These are phyloP conservation scores for Lonchura striata DNA, from an alignment of 2,113 vertebrate species.

Conservation along the genomic window DNA sequence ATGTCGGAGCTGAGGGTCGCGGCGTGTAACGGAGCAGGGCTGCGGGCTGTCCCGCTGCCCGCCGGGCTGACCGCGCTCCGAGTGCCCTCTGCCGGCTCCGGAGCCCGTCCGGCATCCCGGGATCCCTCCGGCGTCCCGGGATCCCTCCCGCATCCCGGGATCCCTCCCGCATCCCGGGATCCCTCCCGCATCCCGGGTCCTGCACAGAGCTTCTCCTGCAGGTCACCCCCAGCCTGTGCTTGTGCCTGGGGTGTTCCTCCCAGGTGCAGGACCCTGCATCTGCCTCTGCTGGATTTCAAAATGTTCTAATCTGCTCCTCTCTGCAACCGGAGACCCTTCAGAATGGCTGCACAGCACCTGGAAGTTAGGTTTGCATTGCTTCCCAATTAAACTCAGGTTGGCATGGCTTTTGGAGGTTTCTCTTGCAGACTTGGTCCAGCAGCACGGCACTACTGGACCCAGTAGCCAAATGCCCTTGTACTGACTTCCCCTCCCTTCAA, in stretches of 20 bases:
- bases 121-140: no score
- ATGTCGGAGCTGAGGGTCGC: accelerated
- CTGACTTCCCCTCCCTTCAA: accelerated
- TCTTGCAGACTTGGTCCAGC: no score
- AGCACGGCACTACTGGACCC: accelerated
- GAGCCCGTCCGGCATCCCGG: background rate
- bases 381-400: background rate
- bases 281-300: background rate
- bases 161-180: no score
- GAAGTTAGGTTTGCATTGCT: background rate
- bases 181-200: background rate
- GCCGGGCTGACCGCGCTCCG: conserved; percentile 16
- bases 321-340: background rate
- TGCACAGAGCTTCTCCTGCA: background rate
- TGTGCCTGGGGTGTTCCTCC: background rate
- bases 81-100: conserved; percentile 56
- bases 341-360: background rate
- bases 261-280: background rate
- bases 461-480: background rate
- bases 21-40: accelerated
- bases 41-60: background rate
- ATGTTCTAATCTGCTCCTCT: background rate
- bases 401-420: background rate
- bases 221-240: background rate
- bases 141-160: no score